phyloP scores from a whole-genome alignment of 1,140 invertebrate genomes.

The Neodiprion pinetum region DNA sequence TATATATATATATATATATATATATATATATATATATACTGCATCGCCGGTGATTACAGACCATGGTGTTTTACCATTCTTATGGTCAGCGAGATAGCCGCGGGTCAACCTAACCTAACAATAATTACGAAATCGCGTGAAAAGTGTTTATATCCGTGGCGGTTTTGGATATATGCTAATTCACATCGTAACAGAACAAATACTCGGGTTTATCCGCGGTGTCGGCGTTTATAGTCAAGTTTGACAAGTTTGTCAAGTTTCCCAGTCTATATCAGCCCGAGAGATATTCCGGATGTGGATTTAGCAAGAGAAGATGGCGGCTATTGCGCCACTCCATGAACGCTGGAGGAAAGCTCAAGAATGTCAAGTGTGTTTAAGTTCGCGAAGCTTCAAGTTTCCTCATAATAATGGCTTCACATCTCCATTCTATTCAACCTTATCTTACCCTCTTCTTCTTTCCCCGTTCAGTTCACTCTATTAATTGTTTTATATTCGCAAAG shows the following conservation, averaged over 20 bases:
- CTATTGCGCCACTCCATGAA: not conserved
- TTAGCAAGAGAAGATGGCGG: not conserved
- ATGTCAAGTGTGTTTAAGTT: constrained; percentile 23
- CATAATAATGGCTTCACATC: constrained; percentile 15
- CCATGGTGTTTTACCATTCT: no score
- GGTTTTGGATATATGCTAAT: no score
- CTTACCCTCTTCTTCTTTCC: constrained; percentile 22
- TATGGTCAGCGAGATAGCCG: no score
- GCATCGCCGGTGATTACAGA: no score
- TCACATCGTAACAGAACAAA: no score
- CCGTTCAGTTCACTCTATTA: constrained; percentile 33
- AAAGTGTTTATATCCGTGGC: no score
- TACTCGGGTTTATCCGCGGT: no score
- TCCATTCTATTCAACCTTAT: constrained; percentile 18
- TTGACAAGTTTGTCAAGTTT: constrained; percentile 16
- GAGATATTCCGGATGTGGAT: not conserved
- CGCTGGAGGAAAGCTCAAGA: constrained; percentile 3
- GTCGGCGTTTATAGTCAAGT: not conserved
- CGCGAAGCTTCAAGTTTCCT: constrained; percentile 20
- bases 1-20: no score
- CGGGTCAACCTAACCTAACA: no score
- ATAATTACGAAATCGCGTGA: no score
- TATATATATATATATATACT: no score
- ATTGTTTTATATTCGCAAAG: constrained; percentile 47
- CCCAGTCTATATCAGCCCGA: no score